Percentiles rank a stretch among this genome's conserved stretches.
phyloP scores from a whole-genome alignment of 2,797 vertebrate genomes.

The Artibeus lituratus region DNA sequence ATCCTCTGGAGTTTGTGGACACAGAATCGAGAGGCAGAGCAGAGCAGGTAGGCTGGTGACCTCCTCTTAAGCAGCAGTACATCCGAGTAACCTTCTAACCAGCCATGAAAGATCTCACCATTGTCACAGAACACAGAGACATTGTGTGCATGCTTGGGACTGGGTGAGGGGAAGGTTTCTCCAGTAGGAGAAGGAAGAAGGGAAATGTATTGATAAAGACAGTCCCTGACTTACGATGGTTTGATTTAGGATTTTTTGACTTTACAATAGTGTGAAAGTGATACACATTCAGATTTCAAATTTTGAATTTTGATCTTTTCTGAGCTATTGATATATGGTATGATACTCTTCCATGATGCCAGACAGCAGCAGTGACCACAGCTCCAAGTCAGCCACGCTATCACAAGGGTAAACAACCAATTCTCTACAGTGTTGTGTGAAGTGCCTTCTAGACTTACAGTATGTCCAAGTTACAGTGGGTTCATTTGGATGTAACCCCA shows the following conservation, averaged over 20 bases:
- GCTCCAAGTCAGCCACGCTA: not conserved
- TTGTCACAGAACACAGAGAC: not conserved
- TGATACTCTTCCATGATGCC: not conserved
- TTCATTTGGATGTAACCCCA: not conserved
- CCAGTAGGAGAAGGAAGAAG: not conserved
- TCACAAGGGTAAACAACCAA: not conserved
- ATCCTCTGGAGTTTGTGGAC: constrained; percentile 84
- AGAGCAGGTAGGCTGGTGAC: constrained; percentile 82
- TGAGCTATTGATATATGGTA: not conserved
- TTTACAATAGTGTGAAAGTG: not conserved
- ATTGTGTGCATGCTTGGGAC: fast-evolving
- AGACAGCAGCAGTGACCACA: not conserved
- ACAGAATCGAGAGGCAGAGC: constrained; percentile 84
- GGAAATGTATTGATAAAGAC: not conserved
- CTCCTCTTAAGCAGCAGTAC: not conserved
- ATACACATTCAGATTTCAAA: not conserved
- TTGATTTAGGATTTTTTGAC: not conserved
- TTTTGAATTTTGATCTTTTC: not conserved
- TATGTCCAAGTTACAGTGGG: not conserved
- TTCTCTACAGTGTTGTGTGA: not conserved
- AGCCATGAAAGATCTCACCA: not conserved
- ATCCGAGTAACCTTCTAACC: not conserved
- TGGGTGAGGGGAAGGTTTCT: not conserved
- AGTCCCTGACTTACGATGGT: no score
- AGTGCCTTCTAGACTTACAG: not conserved